Conservation (phyloP, 1,140 invertebrate genomes). For the Scaptomyza montana region DNA sequence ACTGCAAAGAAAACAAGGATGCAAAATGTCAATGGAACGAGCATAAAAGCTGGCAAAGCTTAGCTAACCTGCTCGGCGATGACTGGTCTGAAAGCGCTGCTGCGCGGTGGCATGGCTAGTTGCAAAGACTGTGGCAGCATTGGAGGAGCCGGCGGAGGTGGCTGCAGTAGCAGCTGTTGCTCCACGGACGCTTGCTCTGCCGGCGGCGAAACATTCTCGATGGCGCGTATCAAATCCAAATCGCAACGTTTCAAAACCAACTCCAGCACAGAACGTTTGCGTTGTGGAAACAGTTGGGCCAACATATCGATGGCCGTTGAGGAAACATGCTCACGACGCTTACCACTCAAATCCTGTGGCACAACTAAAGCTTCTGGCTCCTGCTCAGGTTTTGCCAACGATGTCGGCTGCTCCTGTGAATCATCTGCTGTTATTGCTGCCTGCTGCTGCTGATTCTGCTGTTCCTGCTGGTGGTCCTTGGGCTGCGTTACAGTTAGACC, state of each 20-base stretch:
- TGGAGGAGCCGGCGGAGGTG: constrained; percentile 9
- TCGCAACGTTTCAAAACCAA: constrained; percentile 93
- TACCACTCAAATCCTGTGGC: constrained; percentile 62
- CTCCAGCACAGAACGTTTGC: constrained; percentile 94
- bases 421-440: background rate
- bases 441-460: background rate
- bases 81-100: constrained; percentile 72
- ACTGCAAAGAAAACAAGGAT: constrained; percentile 31
- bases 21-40: background rate
- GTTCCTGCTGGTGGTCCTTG: constrained; percentile 56
- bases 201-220: constrained; percentile 74
- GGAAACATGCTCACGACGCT: constrained; percentile 82
- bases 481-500: constrained; percentile 91
- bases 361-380: constrained; percentile 41
- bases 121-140: constrained; percentile 32
- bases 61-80: constrained; percentile 62
- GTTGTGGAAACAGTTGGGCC: constrained; percentile 92
- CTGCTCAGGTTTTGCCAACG: background rate
- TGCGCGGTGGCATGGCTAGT: constrained; percentile 48
- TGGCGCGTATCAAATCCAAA: constrained; percentile 90
- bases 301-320: constrained; percentile 92
- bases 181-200: constrained; percentile 7
- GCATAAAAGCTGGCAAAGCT: background rate
- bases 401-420: background rate
- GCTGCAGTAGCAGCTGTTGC: background rate